A percentile compares a stretch with the other conserved stretches of the same genome.
Evolutionary conservation across 2,113 vertebrate species (phyloP).

Genomic region (Oncorhynchus tshawytscha): DNA sequence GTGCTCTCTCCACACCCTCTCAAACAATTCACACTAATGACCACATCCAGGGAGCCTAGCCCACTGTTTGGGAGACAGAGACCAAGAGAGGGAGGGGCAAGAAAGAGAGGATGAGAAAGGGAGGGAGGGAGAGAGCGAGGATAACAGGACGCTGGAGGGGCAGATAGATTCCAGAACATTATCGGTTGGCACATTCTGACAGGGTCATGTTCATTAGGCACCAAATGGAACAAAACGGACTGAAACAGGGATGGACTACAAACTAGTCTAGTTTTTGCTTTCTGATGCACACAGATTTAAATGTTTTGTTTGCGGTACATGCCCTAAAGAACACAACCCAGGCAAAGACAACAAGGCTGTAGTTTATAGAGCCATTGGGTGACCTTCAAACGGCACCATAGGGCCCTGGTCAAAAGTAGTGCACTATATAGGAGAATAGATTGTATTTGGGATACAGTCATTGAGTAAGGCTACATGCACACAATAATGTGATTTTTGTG

Average conservation of each 20-base stretch:
- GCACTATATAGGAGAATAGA: no score
- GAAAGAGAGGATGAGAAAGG: background rate
- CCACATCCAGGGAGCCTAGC: slow-evolving; percentile 44
- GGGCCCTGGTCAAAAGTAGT: no score
- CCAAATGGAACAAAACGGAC: background rate
- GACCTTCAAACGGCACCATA: no score
- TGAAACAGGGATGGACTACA: no score
- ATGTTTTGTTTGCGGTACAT: no score
- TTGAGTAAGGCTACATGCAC: no score
- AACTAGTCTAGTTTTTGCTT: no score
- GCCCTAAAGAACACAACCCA: no score
- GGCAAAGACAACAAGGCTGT: no score
- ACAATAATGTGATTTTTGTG: no score
- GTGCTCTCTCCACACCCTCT: slow-evolving; percentile 44
- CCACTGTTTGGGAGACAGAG: background rate
- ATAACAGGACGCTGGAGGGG: slow-evolving; percentile 33
- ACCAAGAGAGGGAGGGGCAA: background rate
- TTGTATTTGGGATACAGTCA: no score
- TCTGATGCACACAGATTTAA: no score
- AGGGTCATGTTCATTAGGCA: background rate
- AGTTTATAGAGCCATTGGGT: background rate
- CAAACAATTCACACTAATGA: slow-evolving; percentile 49
- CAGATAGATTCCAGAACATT: background rate
- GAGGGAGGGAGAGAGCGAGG: background rate
- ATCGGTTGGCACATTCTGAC: slow-evolving; percentile 21